These are phyloP conservation scores for Selene dorsalis DNA, from an alignment of 2,797 vertebrate genomes.

Conservation along the genomic window DNA sequence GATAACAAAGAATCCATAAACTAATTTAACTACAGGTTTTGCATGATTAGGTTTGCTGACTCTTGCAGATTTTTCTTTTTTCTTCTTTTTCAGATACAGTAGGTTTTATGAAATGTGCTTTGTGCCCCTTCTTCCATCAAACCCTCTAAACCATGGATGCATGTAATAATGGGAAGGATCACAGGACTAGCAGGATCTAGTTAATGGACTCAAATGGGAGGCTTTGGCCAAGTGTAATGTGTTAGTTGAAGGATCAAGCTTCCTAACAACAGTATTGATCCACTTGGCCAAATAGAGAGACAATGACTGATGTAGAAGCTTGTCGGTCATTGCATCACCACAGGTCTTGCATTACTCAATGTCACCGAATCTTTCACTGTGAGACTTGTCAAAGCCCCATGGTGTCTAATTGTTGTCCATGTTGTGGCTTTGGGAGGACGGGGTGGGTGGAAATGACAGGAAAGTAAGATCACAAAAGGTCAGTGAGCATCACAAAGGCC, in stretches of 20 bases:
- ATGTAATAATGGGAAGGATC: not conserved
- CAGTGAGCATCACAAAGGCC: constrained; percentile 43
- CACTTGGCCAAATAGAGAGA: constrained; percentile 1
- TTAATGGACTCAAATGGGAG: constrained; percentile 22
- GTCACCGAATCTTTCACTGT: constrained; percentile 44
- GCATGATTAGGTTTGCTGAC: constrained; percentile 66
- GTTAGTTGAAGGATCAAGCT: constrained; percentile 44
- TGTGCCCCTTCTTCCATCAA: not conserved
- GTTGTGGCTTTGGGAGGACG: constrained; percentile 32
- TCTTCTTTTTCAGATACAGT: not conserved
- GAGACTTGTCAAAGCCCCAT: constrained; percentile 25
- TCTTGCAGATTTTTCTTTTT: constrained; percentile 23
- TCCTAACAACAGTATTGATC: constrained; percentile 59
- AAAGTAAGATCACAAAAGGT: constrained; percentile 41
- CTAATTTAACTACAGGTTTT: constrained; percentile 64
- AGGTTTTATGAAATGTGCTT: not conserved
- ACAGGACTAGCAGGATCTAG: not conserved
- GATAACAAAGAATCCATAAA: constrained; percentile 70
- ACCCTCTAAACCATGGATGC: constrained; percentile 21
- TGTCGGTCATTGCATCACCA: constrained; percentile 59
- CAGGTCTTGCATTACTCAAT: constrained; percentile 57
- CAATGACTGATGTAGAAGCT: constrained; percentile 57
- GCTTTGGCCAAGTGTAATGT: not conserved
- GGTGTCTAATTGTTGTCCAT: constrained; percentile 40
- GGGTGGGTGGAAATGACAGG: constrained; percentile 12